Conservation (phyloP, 2,888 invertebrate species). For the Ariolimax columbianus region DNA sequence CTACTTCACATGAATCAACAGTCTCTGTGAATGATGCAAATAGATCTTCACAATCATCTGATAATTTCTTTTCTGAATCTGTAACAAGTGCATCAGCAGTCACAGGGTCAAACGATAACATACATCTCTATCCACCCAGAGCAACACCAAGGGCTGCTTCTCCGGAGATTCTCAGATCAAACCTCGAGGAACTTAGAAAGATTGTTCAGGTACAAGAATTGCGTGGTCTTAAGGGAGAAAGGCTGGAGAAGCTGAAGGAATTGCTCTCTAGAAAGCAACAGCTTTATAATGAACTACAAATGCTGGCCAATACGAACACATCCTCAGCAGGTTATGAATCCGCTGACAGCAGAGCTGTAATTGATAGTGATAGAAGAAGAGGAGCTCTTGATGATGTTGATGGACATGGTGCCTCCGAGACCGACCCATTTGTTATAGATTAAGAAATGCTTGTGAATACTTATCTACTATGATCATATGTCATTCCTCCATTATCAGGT, state of each 20-base stretch:
- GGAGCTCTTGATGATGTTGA: not conserved
- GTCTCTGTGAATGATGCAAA: not conserved
- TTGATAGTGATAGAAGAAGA: not conserved
- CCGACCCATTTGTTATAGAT: conserved; percentile 42
- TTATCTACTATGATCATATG: not conserved
- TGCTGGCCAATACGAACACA: not conserved
- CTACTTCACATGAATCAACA: not conserved
- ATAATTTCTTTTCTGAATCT: not conserved
- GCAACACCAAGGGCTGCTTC: not conserved
- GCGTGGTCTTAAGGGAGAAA: conserved; percentile 35
- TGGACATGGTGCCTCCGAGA: conserved; percentile 10
- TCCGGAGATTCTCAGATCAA: not conserved
- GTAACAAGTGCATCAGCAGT: not conserved
- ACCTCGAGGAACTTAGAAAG: conserved; percentile 20
- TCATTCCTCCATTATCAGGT: not conserved
- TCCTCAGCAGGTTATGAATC: not conserved
- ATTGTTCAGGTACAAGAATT: conserved; percentile 30
- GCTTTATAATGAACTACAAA: conserved; percentile 4
- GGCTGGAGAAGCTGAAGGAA: conserved; percentile 47
- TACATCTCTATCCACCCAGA: not conserved
- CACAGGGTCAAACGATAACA: not conserved
- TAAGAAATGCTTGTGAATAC: not conserved
- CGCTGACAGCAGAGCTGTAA: not conserved
- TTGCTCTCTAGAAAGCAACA: conserved; percentile 32
- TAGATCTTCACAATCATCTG: not conserved